Conservation (phyloP, 1,140 invertebrate species). For the Batillaria attramentaria region DNA sequence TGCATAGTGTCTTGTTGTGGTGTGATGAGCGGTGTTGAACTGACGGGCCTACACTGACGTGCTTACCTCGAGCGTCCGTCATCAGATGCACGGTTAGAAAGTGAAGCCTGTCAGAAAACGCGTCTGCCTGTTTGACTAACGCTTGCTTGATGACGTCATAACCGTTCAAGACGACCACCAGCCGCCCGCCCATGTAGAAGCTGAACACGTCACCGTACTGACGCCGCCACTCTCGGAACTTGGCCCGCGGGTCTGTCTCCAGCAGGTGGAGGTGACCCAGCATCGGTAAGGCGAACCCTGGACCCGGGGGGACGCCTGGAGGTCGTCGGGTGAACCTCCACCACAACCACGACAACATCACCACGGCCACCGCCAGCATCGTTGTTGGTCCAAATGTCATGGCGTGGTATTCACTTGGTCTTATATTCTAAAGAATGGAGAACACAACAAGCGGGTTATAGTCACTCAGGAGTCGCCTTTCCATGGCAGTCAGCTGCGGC, state of each 20-base stretch:
- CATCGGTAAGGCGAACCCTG: constrained; percentile 31
- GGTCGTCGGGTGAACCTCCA: constrained; percentile 17
- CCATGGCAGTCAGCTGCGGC: too few species aligned
- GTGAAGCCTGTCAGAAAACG: constrained; percentile 29
- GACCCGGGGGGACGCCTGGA: constrained; percentile 22
- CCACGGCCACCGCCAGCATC: too few species aligned
- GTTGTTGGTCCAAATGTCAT: too few species aligned
- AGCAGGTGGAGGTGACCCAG: constrained; percentile 42
- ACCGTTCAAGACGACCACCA: constrained; percentile 43
- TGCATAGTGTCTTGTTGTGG: too few species aligned
- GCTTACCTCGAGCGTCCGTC: too few species aligned
- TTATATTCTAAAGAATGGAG: too few species aligned
- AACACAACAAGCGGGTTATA: too few species aligned
- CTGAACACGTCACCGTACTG: constrained; percentile 49
- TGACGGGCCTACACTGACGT: too few species aligned
- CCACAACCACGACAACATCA: constrained; percentile 9
- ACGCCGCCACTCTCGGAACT: background rate
- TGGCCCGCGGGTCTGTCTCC: background rate
- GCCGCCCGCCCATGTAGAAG: constrained; percentile 36
- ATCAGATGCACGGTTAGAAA: too few species aligned
- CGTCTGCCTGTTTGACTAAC: constrained; percentile 33
- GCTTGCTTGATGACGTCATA: constrained; percentile 40
- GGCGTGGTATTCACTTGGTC: too few species aligned
- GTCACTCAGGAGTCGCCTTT: too few species aligned
- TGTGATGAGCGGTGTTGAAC: too few species aligned